Evolutionary conservation across 2,797 vertebrate genomes (phyloP), one percentile per base, ranked within the genome.

Genomic region (Silurus aristotelis): DNA sequence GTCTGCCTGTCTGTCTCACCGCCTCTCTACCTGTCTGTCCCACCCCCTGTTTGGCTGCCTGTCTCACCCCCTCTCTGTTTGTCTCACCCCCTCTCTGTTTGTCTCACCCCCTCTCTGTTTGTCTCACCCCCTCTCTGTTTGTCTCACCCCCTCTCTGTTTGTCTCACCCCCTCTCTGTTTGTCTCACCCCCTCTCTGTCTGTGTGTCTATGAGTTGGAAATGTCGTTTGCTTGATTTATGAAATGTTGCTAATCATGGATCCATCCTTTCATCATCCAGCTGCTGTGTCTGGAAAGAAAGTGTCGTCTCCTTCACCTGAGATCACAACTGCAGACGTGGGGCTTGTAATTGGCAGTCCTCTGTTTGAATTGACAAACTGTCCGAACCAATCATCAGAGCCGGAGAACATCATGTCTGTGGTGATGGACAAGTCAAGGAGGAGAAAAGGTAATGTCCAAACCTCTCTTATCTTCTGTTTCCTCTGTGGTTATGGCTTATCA

Each of bases 341-440:
- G 88, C 91, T 93, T 89, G 92, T 90, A 89, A 92, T 92, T 61
- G 92, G 93, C 84, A 88, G 76, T 0, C 93, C 94, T 52, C 88
- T 94, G 82, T 93, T 92, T 66, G 38, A 38, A 38, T 38, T 38
- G 38, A 38, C 91, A 68, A 91, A 93, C 66, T 83, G 83, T 15
- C 25, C 55, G 19, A 48, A 20, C 25, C 55, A 22, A 48, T 81
- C 82, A 10, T 56, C 89, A 55, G 82, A 85, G 38, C 81, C 86
- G 52, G 68, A 89, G 25, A 89, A 89, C 76, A 83, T 86, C 68
- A 90, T 87, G 0, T 91, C 91, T 9, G 86, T 87, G 27, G 87
- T 89, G 22, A 70, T 86, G 63, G 90, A 90, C 83, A 85, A 85
- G 0, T 77, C 68, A 14, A 84, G 86, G 88, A 92, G 91, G 48